These are phyloP conservation scores for Isaurus tuberculatus DNA, from an alignment of 92 coral and sea anemone genomes.

Conservation along the genomic window DNA sequence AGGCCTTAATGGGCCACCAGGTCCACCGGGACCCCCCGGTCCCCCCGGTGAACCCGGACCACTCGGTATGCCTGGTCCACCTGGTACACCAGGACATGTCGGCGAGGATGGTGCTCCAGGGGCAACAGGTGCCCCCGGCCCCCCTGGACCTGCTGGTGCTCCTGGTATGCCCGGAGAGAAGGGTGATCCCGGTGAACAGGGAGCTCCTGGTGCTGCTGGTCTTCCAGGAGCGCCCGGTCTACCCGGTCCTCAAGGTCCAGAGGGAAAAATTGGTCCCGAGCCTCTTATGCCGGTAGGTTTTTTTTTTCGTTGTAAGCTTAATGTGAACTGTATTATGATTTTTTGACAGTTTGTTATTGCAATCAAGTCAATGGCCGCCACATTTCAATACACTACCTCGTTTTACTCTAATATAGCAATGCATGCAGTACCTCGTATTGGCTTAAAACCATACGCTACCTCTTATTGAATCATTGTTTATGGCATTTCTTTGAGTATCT, in stretches of 20 bases:
- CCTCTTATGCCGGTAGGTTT: constrained; percentile 98
- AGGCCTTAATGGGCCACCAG: constrained; percentile 99
- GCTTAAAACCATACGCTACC: too few relatives aligned
- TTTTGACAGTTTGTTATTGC: too few relatives aligned
- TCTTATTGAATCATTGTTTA: too few relatives aligned
- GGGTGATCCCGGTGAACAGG: constrained; percentile 98
- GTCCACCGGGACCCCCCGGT: constrained; percentile 98
- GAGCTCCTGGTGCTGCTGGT: constrained; percentile 99
- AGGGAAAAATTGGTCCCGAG: constrained; percentile 95
- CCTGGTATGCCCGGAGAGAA: constrained; percentile 99
- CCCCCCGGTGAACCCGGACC: constrained; percentile 96
- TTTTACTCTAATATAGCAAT: too few relatives aligned
- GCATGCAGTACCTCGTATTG: too few relatives aligned
- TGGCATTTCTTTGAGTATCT: too few relatives aligned
- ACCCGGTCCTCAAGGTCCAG: constrained; percentile 94
- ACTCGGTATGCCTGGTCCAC: constrained; percentile 90
- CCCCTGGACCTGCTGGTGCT: constrained; percentile 99
- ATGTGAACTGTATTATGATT: too few relatives aligned
- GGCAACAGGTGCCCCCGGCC: constrained; percentile 98
- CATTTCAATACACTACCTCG: too few relatives aligned
- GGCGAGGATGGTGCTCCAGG: constrained; percentile 99
- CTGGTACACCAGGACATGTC: constrained; percentile 97
- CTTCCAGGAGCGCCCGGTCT: constrained; percentile 99
- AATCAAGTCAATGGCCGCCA: too few relatives aligned
- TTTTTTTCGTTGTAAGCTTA: not conserved